Percentiles rank a stretch among this genome's conserved stretches.
These are phyloP conservation scores for Xanthorhoe designata DNA, from an alignment of 2,888 invertebrate genomes.

Conservation along the genomic window DNA sequence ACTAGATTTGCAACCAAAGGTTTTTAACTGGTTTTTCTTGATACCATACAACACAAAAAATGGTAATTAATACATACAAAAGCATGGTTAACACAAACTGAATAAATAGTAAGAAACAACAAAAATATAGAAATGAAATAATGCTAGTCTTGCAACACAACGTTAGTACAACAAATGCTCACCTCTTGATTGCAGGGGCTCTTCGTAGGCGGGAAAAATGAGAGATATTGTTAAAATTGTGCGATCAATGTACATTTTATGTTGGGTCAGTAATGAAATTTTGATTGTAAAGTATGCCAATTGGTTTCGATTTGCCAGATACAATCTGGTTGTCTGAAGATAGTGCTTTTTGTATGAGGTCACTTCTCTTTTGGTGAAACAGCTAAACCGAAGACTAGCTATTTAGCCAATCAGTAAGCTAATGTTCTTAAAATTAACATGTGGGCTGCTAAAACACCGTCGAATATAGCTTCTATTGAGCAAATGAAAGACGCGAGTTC, in stretches of 20 bases:
- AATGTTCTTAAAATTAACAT: background rate
- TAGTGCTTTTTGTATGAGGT: slow-evolving; percentile 57
- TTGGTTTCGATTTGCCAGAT: slow-evolving; percentile 43
- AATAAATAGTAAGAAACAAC: slow-evolving; percentile 7
- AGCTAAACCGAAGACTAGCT: background rate
- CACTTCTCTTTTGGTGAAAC: slow-evolving; percentile 46
- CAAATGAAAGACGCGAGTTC: too few species aligned
- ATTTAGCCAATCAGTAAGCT: background rate
- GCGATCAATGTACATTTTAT: slow-evolving; percentile 64
- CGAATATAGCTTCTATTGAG: too few species aligned
- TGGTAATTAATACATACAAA: slow-evolving; percentile 16
- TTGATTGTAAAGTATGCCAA: slow-evolving; percentile 59
- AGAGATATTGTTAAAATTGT: slow-evolving; percentile 66
- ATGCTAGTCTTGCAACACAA: slow-evolving; percentile 33
- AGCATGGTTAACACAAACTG: slow-evolving; percentile 11
- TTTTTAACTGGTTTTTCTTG: background rate
- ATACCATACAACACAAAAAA: background rate
- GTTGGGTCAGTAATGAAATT: slow-evolving; percentile 45
- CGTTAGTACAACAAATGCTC: slow-evolving; percentile 49
- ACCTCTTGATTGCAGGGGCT: slow-evolving; percentile 65
- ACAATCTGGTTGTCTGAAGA: slow-evolving; percentile 56
- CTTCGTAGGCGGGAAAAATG: slow-evolving; percentile 70
- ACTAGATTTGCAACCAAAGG: background rate
- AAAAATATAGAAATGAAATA: slow-evolving; percentile 12
- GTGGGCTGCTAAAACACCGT: background rate